Base-by-base conservation (phyloP, 1,140 invertebrate species). In the Macrobrachium nipponense region DNA sequence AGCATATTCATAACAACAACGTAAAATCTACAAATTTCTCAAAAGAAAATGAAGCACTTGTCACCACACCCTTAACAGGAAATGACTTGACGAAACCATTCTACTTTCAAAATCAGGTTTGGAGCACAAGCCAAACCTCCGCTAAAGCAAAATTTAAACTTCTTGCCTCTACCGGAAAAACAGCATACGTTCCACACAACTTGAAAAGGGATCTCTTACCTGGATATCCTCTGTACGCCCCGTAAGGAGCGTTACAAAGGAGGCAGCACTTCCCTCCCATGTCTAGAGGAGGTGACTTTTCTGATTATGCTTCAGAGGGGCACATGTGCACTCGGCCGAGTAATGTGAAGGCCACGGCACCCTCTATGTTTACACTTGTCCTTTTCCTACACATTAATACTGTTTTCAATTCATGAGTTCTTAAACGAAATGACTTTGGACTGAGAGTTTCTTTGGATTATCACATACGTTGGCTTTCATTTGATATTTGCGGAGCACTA, bases 181-280 rank as follows among this genome's bases (percentile, higher is more conserved):
- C 51, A 12, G 51, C 51, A 51, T 5, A 51, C 51, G 51, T 51
- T 51, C 51, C 51, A 51, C 51, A 51, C 51, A 51, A 51, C 51
- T 51, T 51, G 51, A 51, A 12, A 51, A 51, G 51, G 51, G 51
- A 51, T 12, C 51, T n/a, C 82, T 79, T 85, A 85, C 82, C 82
- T 85, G 82, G 82, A 36, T 85, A 85, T 70, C 82, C 76, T 17
- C 82, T 59, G 64, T 85, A 85, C 76, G 75, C 82, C 62, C 82
- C 82, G 82, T 85, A 85, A 11, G 82, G 82, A 64, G 82, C 82
- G 27, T 79, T 85, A 60, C 82, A 85, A 17, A 85, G 82, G 51
- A 85, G 82, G 62, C 82, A 85, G 51, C 82, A 85, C 82, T 85
- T 85, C 44, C 82, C 82, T 51, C 82, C 82, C 82, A 85, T 85